phyloP scores from a whole-genome alignment of 2,888 invertebrate genomes.

The Pseudococcus jackbeardsleyi region DNA sequence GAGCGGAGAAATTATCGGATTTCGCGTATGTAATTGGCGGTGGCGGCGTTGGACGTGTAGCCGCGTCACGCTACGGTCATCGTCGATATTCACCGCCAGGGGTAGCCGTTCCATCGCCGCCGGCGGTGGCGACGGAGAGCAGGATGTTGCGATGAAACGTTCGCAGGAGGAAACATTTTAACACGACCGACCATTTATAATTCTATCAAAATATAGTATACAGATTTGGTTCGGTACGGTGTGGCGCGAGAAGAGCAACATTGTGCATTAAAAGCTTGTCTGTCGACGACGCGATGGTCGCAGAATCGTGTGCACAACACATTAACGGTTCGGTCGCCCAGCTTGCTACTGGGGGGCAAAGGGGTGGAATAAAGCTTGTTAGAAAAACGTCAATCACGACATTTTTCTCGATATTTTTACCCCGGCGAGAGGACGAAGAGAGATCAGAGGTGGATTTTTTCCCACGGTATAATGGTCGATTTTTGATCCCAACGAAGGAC shows the following conservation, averaged over 20 bases:
- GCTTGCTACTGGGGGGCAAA: too few relatives aligned
- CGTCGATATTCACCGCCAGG: background rate
- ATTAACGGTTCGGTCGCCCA: background rate
- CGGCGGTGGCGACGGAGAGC: background rate
- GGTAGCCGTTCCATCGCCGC: too few relatives aligned
- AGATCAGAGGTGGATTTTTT: background rate
- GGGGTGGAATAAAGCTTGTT: background rate
- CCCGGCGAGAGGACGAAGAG: background rate
- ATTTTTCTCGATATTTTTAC: background rate
- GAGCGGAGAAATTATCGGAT: conserved; percentile 49
- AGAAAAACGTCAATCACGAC: background rate
- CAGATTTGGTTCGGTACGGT: background rate
- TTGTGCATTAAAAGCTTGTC: conserved; percentile 24
- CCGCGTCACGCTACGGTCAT: background rate
- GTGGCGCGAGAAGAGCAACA: background rate
- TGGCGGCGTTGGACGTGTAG: background rate
- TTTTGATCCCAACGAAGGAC: too few relatives aligned
- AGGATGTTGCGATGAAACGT: background rate
- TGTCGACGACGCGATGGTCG: background rate
- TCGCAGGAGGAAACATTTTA: background rate
- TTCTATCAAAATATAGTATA: conserved; percentile 39
- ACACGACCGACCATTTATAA: conserved; percentile 42
- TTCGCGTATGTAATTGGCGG: conserved; percentile 44
- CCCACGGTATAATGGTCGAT: background rate
- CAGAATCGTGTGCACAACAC: background rate